phyloP scores from a whole-genome alignment of 1,140 invertebrate species.

The Drosophila bocki region DNA sequence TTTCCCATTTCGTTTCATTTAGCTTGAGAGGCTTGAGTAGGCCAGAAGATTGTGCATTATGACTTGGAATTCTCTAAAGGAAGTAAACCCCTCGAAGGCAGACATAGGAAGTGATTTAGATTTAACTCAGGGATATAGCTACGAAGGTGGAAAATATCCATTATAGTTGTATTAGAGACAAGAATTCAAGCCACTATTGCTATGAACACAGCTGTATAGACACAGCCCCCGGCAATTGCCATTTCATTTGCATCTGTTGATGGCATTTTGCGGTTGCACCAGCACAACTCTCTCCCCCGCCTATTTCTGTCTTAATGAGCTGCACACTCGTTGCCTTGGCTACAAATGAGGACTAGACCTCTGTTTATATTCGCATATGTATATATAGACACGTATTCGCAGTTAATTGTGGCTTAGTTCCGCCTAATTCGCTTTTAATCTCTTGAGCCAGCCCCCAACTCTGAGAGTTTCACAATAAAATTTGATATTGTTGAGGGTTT shows the following conservation, averaged over 20 bases:
- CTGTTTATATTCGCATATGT: background rate
- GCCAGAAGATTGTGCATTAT: slow-evolving; percentile 18
- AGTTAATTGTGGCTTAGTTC: slow-evolving; percentile 45
- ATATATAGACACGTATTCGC: background rate
- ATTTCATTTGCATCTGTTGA: slow-evolving; percentile 57
- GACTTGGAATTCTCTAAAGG: slow-evolving; percentile 10
- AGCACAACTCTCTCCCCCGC: background rate
- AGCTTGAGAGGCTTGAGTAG: slow-evolving; percentile 1
- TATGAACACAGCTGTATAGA: background rate
- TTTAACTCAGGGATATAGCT: too few relatives aligned
- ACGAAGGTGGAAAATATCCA: background rate
- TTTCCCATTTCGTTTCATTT: slow-evolving; percentile 24
- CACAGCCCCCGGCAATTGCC: slow-evolving; percentile 30
- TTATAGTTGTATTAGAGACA: background rate
- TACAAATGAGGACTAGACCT: slow-evolving; percentile 27
- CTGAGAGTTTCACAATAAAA: slow-evolving; percentile 13
- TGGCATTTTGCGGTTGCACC: slow-evolving; percentile 46
- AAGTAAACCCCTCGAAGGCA: background rate
- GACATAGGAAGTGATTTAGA: background rate
- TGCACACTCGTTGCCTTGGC: slow-evolving; percentile 31
- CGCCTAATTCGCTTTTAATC: slow-evolving; percentile 26
- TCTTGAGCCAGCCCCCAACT: background rate
- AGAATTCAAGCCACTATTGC: background rate
- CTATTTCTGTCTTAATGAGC: slow-evolving; percentile 30
- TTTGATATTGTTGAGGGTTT: slow-evolving; percentile 19